A percentile compares a stretch with the other conserved stretches of the same genome.
Evolutionary conservation across 1,140 invertebrate species (phyloP).

Genomic region (Drosophila pachea): DNA sequence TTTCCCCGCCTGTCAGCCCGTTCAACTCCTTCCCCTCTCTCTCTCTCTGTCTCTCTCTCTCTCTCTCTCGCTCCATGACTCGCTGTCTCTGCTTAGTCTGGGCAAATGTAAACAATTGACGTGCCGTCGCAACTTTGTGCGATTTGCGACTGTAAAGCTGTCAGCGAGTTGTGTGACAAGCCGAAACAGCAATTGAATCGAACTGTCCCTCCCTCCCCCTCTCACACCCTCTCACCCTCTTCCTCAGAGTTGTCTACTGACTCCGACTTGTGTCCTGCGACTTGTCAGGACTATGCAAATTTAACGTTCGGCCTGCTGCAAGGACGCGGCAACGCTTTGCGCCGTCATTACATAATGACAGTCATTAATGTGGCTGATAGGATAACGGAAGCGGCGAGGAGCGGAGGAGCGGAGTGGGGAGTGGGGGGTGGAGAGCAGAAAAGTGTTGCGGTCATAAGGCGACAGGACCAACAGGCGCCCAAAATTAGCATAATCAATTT

Average conservation of each 20-base stretch:
- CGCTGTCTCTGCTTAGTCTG: constrained; percentile 4
- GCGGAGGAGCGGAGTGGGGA: background rate
- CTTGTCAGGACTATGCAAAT: constrained; percentile 61
- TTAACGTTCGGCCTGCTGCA: constrained; percentile 36
- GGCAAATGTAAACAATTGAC: constrained; percentile 70
- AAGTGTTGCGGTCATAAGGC: constrained; percentile 45
- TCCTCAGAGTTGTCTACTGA: constrained; percentile 17
- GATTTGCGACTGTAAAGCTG: constrained; percentile 52
- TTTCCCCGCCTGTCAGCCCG: constrained; percentile 11
- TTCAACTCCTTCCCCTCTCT: background rate
- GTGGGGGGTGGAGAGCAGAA: background rate
- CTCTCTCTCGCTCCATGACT: background rate
- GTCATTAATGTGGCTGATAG: constrained; percentile 64
- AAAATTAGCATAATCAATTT: constrained; percentile 75
- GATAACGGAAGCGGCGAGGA: background rate
- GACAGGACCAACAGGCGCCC: constrained; percentile 11
- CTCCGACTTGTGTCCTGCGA: constrained; percentile 15
- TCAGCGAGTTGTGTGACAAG: constrained; percentile 62
- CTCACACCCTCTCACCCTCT: constrained; percentile 5
- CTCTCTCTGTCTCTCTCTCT: background rate
- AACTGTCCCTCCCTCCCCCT: too few species aligned
- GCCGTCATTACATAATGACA: constrained; percentile 70
- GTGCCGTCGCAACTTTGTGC: constrained; percentile 38
- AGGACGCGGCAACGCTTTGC: constrained; percentile 29
- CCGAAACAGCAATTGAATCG: constrained; percentile 25